Base-by-base conservation (phyloP, 1,140 invertebrate species). In the Probaryconus sp. region DNA sequence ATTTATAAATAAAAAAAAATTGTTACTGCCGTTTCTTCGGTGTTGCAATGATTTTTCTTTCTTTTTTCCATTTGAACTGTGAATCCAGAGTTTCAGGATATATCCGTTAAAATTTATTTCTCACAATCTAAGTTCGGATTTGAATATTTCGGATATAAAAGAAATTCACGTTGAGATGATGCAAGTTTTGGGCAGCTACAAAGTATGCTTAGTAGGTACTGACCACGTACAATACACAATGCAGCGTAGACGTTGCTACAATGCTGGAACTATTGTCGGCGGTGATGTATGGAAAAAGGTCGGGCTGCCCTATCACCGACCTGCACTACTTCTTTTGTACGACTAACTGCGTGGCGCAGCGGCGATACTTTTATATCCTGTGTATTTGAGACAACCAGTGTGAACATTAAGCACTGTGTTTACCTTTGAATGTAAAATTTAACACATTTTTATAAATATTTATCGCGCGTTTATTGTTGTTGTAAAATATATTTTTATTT, bases 251-350 rank as follows among this genome's bases (percentile, higher is more conserved):
- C 56, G 33, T 68, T 58, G 58, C 28, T 64, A 74, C 51, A 68
- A 74, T 58, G 28, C 56, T 10, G 10, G 20, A n/a, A 58, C 43
- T 51, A 68, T 74, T 74, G 63, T 74, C 40, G 50, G 35, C 35
- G 30, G 63, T 68, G 71, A 74, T 74, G 64, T 74, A 74, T 74
- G 71, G 58, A 74, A 74, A 68, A 74, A 74, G 56, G 63, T 35
- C 50, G 56, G 61, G 6, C 69, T 65, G 58, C 50, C 51, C 53
- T 72, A 72, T 72, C 55, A 51, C 48, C 20, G 60, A 72, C 45
- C 50, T 33, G 55, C 31, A 63, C 61, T 74, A 74, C 63, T 74
- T 67, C 70, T 74, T 67, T 74, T 67, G 50, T 74, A 48, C 42
- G 7, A 65, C 53, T 47, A 65, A 55, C 61, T 47, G 47, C 55